phyloP scores from a whole-genome alignment of 2,797 vertebrate genomes.

The Holocentrus rufus region DNA sequence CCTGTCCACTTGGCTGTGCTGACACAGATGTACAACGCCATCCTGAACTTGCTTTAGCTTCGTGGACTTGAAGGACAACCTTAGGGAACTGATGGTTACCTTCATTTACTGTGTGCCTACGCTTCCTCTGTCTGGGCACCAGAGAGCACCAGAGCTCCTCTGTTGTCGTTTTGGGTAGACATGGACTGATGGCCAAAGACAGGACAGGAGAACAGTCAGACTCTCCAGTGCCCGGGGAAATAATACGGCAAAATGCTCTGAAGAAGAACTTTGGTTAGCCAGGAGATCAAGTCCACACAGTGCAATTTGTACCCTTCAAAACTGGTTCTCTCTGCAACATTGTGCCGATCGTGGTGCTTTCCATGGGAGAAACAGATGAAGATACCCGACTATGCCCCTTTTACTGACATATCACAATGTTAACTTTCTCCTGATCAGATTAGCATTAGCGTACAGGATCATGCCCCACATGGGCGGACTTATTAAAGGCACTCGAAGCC shows the following conservation, averaged over 20 bases:
- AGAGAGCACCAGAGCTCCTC: conserved; percentile 73
- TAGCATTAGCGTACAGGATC: conserved; percentile 38
- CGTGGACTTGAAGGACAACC: conserved; percentile 36
- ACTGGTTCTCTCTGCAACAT: conserved; percentile 20
- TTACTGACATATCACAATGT: conserved; percentile 57
- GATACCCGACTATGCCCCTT: conserved; percentile 56
- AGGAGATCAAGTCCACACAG: conserved; percentile 25
- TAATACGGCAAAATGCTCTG: conserved; percentile 46
- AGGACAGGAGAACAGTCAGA: conserved; percentile 41
- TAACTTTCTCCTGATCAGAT: conserved; percentile 40
- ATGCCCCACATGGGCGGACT: conserved; percentile 17
- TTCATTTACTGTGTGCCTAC: conserved; percentile 60
- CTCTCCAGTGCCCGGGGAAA: conserved; percentile 55
- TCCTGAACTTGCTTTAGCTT: conserved; percentile 92
- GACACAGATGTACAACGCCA: conserved; percentile 97
- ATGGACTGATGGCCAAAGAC: conserved; percentile 42
- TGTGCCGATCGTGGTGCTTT: conserved; percentile 47
- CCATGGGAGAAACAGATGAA: conserved; percentile 35
- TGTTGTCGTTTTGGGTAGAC: conserved; percentile 36
- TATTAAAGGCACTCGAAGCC: conserved; percentile 47
- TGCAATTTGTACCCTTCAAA: conserved; percentile 39
- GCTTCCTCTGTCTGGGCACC: conserved; percentile 63
- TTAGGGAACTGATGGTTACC: conserved; percentile 19
- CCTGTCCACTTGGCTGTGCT: conserved; percentile 97
- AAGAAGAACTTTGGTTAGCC: conserved; percentile 23